Base-by-base conservation (phyloP, 2,797 vertebrate genomes). In the Anguilla obscura region DNA sequence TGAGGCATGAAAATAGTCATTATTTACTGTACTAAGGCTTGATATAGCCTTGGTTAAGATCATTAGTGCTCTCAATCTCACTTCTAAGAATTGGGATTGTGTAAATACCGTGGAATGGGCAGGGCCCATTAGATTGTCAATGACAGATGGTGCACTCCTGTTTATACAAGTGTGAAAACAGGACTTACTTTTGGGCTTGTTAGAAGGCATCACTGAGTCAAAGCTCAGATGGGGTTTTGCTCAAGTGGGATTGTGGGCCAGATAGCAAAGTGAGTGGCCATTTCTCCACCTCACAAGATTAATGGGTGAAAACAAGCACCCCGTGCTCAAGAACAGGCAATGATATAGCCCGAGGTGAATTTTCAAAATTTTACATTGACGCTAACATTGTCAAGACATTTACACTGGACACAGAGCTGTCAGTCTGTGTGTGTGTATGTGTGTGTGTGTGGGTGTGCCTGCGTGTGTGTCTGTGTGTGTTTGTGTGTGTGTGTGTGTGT, bases 21-120 rank as follows among this genome's bases (percentile, higher is more conserved):
- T 69, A 87, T 86, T 85, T 85, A 45, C 60, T 30, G 58, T 87
- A 85, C 71, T 52, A 50, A 45, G 79, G 79, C 79, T n/a, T 83
- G 30, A 79, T 63, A 76, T 14, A 27, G 50, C 45, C 88, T 84
- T 40, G n/a, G 66, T 85, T 88, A 84, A 33, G 91, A 89, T 91
- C 88, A 90, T 84, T 84, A 52, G 82, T 30, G 45, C 82, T 54
- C 48, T 52, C 50, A 54, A 54, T 84, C 82, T 84, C 50, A 16
- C 18, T 50, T 8, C 79, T 50, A 6, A 84, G 45, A 84, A 84
- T 54, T 6, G n/a, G 82, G 50, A 24, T 84, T 84, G 50, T 54
- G 24, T 84, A 83, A 83, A 50, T 50, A 50, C 71, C 33, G 21
- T 76, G 79, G 45, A 83, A 50, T 18, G 40, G 10, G 79, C 21